Evolutionary conservation across 2,797 vertebrate species (phyloP), one percentile per base, ranked within the genome.

Genomic region (Chromobotia macracanthus): DNA sequence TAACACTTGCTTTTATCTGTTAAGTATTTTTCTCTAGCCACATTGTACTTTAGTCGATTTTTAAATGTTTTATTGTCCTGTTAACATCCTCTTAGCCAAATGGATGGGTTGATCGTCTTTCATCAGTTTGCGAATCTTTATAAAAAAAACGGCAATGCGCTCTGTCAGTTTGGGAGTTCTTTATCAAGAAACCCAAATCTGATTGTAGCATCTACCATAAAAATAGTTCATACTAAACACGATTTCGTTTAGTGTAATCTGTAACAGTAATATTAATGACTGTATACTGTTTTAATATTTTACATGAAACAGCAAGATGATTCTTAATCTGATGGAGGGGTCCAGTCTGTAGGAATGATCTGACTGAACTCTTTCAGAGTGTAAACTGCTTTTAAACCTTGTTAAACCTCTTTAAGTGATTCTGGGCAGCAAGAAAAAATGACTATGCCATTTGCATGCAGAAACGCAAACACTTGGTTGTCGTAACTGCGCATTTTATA

Each of bases 11-110:
- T 69, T 68, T 84, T 81, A 61, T 64, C 10, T 85, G 41, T 87
- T 58, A 83, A 78, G 79, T 86, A 31, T 87, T 77, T 41, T 41
- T 38, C 80, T 44, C 51, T 53, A 77, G 5, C 80, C 11, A 19
- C 82, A 15, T 78, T 85, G 66, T 88, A 31, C 86, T 88, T 86
- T 77, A 80, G 23, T 81, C 74, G 53, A 75, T 85, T 86, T n/a
- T 84, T 84, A 70, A 13, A 0, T 83, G 82, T 91, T 87, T 67
- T 65, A 56, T 46, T 88, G 58, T 86, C 41, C 78, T 81, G 75
- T n/a, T 65, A 25, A 65, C 56, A 70, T 35, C 16, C 35, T 81
- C 50, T 51, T 18, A 80, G 73, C 76, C 79, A 84, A 84, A 81
- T 68, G 53, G 56, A 74, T 70, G 51, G 25, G 9, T 6, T 31